Evolutionary conservation across 2,888 invertebrate genomes (phyloP).

Genomic region (Parelbella ahira): DNA sequence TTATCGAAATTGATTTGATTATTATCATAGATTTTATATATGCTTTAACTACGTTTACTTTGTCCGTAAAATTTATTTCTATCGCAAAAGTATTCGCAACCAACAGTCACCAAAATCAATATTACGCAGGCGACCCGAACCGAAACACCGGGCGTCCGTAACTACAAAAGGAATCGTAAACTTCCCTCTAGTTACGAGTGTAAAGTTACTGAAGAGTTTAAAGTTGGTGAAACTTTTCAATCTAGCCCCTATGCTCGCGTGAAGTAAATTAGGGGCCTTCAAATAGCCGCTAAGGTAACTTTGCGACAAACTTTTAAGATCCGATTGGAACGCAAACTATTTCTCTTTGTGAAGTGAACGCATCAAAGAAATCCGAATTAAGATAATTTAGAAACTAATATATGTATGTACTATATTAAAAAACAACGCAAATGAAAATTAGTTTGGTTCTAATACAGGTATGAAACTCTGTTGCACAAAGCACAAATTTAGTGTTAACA

Average conservation of each 20-base stretch:
- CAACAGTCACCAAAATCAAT: no score
- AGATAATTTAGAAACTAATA: no score
- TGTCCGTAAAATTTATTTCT: no score
- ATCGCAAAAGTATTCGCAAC: no score
- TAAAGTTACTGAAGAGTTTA: slow-evolving; percentile 43
- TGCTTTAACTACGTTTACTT: no score
- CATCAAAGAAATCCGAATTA: background rate
- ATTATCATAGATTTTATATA: no score
- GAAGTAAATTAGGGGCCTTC: slow-evolving; percentile 22
- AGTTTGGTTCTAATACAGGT: no score
- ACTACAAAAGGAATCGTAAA: slow-evolving; percentile 32
- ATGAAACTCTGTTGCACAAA: no score
- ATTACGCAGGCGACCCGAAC: slow-evolving; percentile 14
- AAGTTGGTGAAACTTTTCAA: slow-evolving; percentile 63
- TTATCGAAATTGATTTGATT: no score
- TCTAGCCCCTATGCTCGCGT: slow-evolving; percentile 56
- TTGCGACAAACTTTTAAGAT: slow-evolving; percentile 22
- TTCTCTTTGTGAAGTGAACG: background rate
- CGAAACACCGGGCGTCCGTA: slow-evolving; percentile 14
- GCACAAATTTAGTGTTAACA: no score
- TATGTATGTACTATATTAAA: no score
- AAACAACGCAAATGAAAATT: no score
- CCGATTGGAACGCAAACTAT: slow-evolving; percentile 20
- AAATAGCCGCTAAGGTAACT: slow-evolving; percentile 17
- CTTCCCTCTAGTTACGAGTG: slow-evolving; percentile 34